Evolutionary conservation across 2,113 vertebrate species (phyloP), one percentile per base, ranked within the genome.

Genomic region (Oryzias javanicus): DNA sequence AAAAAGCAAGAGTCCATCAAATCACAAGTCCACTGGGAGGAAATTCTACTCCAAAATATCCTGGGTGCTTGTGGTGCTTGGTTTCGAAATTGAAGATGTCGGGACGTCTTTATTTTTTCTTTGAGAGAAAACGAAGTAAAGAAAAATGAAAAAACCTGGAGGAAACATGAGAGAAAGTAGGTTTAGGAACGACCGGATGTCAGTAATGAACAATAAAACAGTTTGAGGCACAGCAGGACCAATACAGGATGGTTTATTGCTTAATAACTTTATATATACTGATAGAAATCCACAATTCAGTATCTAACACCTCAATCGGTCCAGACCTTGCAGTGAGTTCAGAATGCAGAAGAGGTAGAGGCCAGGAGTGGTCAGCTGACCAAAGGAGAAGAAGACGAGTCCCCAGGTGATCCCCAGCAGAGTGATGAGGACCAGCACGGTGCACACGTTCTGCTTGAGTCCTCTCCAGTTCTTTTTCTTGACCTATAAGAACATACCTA

Each of bases 351-450:
- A 88, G 13, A 65, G 3, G 65, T 90, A 87, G 75, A 80, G 78
- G 49, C 60, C 71, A 13, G 64, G 2, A 17, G 49, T 70, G 47
- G 63, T 53, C 50, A 86, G 64, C 1, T 47, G 0, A 25, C 72
- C 80, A 20, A 72, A 82, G 1, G 80, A 81, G 57, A 87, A 81
- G 66, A 88, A 83, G 50, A 72, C 1, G 19, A 86, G 60, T 16
- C 83, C 81, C 83, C 80, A 88, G 60, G 78, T 66, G 6, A 86
- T 19, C 3, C 89, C 86, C 2, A 88, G 79, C 62, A 89, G 69
- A 42, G 20, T 47, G 24, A 24, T 64, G 70, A 90, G 5, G 12
- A 83, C 78, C 60, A 88, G 55, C 42, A 89, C 8, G 22, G 70
- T 74, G 10, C 41, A 73, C n/a, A 62, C 41, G 20, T 78, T 67